These are phyloP conservation scores for Urocynchramus pylzowi DNA, from an alignment of 2,113 vertebrate genomes.

Conservation along the genomic window DNA sequence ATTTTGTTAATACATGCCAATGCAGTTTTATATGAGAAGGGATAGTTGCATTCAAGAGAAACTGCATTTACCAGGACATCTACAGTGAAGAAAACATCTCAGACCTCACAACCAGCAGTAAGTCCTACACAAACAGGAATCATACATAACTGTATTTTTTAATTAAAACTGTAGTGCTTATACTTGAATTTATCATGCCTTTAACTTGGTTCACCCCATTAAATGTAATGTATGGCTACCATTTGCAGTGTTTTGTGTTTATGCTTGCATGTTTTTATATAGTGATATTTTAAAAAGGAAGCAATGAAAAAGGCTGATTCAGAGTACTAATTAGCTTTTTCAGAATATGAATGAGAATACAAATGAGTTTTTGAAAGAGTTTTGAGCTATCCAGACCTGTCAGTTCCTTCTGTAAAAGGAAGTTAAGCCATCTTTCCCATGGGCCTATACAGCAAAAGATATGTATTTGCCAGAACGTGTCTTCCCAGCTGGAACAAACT, in stretches of 20 bases:
- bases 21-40: slow-evolving; percentile 7
- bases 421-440: neutral
- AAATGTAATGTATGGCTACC: neutral
- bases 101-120: slow-evolving; percentile 17
- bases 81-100: slow-evolving; percentile 21
- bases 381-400: neutral
- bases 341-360: neutral
- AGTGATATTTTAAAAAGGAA: neutral
- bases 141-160: neutral
- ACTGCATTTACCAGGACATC: slow-evolving; percentile 7
- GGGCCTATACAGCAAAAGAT: neutral
- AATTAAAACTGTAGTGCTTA: neutral
- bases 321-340: neutral
- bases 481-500: neutral
- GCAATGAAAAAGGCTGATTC: neutral
- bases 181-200: neutral
- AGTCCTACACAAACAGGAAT: neutral
- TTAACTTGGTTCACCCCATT: neutral
- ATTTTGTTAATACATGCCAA: slow-evolving; percentile 29
- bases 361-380: neutral
- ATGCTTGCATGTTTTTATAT: neutral
- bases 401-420: neutral
- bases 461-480: neutral
- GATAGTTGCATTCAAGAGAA: slow-evolving; percentile 5
- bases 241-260: neutral